Base-by-base conservation (phyloP, 2,113 vertebrate species). In the Meles meles region DNA sequence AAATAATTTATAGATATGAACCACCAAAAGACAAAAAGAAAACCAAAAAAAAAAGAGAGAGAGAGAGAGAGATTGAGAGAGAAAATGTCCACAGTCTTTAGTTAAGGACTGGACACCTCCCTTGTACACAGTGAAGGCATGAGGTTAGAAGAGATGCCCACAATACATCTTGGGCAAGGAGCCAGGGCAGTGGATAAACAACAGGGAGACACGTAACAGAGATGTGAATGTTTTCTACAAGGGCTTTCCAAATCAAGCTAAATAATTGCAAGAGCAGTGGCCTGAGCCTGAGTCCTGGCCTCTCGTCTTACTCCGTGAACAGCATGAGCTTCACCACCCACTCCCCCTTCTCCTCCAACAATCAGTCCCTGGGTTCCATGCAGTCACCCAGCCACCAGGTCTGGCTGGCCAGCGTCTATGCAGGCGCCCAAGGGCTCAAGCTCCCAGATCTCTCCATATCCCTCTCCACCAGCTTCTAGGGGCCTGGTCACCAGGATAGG, bases 331-430 rank as follows among this genome's bases (percentile, higher is more conserved):
- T 65, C 97, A 98, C 98, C 76, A 91, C 96, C 9, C 96, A 88
- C 55, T 98, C 96, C 95, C 74, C 90, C 86, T 98, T 96, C 72
- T 96, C 98, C 92, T 90, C 79, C 82, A 95, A 61, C 74, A 93
- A 79, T 39, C 90, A 96, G 86, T 74, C 95, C 52, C 92, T 96
- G 61, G 97, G 96, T 34, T 89, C 94, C 0, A 65, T 27, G 77
- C 71, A 80, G 95, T 29, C 97, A 17, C 3, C 97, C 98, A 93
- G 85, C 98, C 37, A 98, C 79, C 92, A 98, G 96, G 15, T 98
- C 98, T 31, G 18, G 39, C 99, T 99, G 0, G 97, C 98, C 67
- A 99, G 99, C 76, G 98, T 99, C 59, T 99, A 99, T 31, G 99
- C 98, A 0, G 99, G 99, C 6, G 98, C 99, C 0, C 0, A 99